Evolutionary conservation across 2,888 invertebrate species (phyloP).

Genomic region (Syrista parreyssii): DNA sequence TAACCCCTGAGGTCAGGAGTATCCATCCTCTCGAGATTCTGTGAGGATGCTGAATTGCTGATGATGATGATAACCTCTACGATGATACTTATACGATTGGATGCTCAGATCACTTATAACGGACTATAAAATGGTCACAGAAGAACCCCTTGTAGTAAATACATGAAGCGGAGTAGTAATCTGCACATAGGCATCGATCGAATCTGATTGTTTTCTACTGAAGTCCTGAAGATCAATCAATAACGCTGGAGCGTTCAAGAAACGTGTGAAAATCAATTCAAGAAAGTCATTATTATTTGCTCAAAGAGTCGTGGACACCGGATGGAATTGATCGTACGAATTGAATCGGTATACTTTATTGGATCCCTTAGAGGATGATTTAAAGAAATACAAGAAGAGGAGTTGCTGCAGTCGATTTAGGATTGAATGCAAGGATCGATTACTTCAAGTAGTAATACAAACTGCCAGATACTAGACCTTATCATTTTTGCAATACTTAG

Average conservation of each 20-base stretch:
- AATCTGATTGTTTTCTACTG: background rate
- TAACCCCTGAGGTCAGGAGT: background rate
- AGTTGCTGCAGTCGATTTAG: background rate
- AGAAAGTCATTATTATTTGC: background rate
- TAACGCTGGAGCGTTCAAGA: background rate
- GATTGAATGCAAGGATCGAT: background rate
- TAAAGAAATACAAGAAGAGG: background rate
- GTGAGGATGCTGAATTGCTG: background rate
- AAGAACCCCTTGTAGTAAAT: background rate
- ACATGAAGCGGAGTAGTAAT: background rate
- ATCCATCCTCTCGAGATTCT: background rate
- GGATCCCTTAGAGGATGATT: background rate
- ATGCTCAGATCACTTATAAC: background rate
- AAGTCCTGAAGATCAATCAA: background rate
- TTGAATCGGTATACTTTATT: background rate
- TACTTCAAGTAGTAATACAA: background rate
- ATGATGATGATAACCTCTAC: background rate
- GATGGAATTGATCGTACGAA: background rate
- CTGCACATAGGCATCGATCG: background rate
- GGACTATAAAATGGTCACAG: background rate
- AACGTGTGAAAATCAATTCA: background rate
- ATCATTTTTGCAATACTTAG: constrained; percentile 11
- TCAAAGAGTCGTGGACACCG: background rate
- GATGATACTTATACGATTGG: background rate
- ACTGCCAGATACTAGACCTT: constrained; percentile 10